These are phyloP conservation scores for Calyptomena viridis DNA, from an alignment of 2,113 vertebrate genomes.

Conservation along the genomic window DNA sequence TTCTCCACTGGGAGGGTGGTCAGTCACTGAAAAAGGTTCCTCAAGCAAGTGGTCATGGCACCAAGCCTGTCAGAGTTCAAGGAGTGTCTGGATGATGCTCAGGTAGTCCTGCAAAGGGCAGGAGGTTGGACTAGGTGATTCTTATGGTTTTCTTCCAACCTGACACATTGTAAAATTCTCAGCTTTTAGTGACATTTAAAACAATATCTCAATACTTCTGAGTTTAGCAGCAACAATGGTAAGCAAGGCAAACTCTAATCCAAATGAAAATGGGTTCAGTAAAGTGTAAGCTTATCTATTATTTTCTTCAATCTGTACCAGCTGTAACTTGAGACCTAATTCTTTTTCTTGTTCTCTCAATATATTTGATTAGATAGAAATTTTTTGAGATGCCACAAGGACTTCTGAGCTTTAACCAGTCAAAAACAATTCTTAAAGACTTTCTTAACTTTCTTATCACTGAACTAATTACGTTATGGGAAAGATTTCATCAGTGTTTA, in stretches of 20 bases:
- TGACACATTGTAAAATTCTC: background rate
- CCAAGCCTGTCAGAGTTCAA: background rate
- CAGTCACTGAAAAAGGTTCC: background rate
- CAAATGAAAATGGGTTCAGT: background rate
- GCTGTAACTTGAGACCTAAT: background rate
- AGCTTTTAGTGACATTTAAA: background rate
- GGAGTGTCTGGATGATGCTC: rapidly evolving
- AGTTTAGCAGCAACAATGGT: background rate
- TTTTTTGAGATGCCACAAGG: background rate
- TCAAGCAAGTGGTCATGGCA: no score
- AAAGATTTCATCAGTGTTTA: background rate
- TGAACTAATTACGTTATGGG: background rate
- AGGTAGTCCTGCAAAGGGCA: background rate
- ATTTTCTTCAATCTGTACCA: background rate
- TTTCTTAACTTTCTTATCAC: background rate
- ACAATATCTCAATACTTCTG: background rate
- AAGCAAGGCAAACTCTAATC: background rate
- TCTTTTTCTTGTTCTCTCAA: background rate
- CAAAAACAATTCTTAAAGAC: background rate
- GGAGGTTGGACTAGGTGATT: background rate
- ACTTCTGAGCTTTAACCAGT: background rate
- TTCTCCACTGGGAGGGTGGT: no score
- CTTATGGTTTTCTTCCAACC: background rate
- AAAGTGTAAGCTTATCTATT: background rate
- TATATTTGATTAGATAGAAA: background rate